Conservation (phyloP, 2,113 vertebrate species). For the Percopsis transmontana region DNA sequence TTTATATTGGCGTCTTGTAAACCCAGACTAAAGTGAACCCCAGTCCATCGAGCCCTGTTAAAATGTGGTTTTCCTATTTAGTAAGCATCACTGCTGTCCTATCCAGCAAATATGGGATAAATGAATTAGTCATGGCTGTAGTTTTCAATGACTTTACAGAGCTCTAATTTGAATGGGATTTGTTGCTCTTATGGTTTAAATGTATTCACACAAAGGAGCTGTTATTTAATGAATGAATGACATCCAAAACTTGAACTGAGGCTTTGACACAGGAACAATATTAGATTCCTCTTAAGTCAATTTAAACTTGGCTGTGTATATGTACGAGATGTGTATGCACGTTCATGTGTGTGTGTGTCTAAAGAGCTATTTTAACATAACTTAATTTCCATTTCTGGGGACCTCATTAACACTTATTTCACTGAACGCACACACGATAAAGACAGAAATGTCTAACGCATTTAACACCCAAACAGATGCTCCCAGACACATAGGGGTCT, state of each 20-base stretch:
- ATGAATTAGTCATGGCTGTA: background rate
- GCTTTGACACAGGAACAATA: constrained; percentile 9
- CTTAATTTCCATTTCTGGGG: constrained; percentile 38
- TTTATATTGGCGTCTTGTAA: too few relatives aligned
- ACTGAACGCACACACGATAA: constrained; percentile 13
- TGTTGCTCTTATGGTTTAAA: background rate
- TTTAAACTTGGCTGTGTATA: constrained; percentile 5
- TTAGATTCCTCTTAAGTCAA: constrained; percentile 16
- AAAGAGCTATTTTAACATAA: constrained; percentile 12
- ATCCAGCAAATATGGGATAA: background rate
- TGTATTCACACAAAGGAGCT: background rate
- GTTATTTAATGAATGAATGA: too few relatives aligned
- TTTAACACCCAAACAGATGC: constrained; percentile 49
- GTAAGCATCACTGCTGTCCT: too few relatives aligned
- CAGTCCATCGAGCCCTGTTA: too few relatives aligned
- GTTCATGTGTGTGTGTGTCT: background rate
- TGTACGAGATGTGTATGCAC: background rate
- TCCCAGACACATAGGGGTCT: constrained; percentile 30
- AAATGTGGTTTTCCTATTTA: too few relatives aligned
- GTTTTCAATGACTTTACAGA: background rate
- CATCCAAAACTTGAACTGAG: too few relatives aligned
- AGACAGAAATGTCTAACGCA: constrained; percentile 52
- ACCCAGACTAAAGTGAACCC: too few relatives aligned
- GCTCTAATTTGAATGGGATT: background rate
- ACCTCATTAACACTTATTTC: constrained; percentile 51